Conservation (phyloP, 2,888 invertebrate genomes). For the Agapostemon virescens region DNA sequence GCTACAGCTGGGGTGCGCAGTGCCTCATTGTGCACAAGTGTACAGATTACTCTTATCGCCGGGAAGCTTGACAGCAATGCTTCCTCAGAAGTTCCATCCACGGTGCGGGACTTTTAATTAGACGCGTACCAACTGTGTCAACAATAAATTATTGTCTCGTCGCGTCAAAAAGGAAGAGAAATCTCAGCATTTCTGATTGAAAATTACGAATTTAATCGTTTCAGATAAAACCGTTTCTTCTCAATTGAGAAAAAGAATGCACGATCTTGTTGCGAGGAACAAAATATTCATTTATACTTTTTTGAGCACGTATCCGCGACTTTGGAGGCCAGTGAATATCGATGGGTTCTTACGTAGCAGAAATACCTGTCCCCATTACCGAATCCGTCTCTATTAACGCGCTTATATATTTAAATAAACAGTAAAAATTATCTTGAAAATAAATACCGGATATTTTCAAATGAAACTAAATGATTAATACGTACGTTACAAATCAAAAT, state of each 20-base stretch:
- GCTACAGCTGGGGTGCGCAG: not conserved
- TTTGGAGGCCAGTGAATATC: no score
- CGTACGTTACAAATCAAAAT: no score
- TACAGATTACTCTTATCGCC: constrained; percentile 16
- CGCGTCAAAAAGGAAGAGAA: not conserved
- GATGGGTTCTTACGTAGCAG: no score
- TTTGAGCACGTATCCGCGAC: not conserved
- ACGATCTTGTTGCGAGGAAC: not conserved
- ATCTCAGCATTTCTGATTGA: not conserved
- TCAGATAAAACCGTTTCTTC: not conserved
- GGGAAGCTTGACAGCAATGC: constrained; percentile 2
- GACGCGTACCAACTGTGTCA: constrained; percentile 2
- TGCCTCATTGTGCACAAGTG: constrained; percentile 1
- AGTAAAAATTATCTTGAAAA: no score
- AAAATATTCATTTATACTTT: not conserved
- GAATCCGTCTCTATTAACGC: no score
- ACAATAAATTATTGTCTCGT: constrained; percentile 6
- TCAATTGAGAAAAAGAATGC: no score
- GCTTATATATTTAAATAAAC: no score
- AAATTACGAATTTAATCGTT: not conserved
- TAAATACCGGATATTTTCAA: no score
- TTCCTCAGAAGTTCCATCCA: constrained; percentile 8
- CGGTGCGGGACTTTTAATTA: not conserved
- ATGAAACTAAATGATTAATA: no score
- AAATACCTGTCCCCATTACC: no score